Evolutionary conservation across 2,113 vertebrate genomes (phyloP).

Genomic region (Myanophis thanlyinensis): DNA sequence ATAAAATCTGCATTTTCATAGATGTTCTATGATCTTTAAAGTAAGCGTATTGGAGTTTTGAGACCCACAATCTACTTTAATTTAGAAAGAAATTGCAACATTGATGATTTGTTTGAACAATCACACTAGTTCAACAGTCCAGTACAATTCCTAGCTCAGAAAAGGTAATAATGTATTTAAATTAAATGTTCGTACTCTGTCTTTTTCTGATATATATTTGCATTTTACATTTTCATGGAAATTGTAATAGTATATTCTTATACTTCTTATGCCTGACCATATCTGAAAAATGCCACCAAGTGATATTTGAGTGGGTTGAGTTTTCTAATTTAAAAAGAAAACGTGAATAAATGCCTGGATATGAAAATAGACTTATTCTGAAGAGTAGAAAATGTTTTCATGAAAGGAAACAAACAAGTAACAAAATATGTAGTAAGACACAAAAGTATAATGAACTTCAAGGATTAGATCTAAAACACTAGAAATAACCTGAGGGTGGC

Average conservation of each 20-base stretch:
- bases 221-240: not conserved
- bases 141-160: not conserved
- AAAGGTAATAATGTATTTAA: not conserved
- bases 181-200: not conserved
- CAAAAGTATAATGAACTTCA: too few species aligned
- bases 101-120: not conserved
- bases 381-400: not conserved
- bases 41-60: not conserved
- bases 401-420: not conserved
- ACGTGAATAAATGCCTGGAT: too few species aligned
- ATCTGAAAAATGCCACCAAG: not conserved
- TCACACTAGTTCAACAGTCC: not conserved
- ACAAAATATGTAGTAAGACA: not conserved
- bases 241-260: not conserved
- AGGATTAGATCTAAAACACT: too few species aligned
- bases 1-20: not conserved
- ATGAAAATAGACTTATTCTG: not conserved
- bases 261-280: not conserved
- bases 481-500: not conserved
- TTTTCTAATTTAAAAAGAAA: not conserved
- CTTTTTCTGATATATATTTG: not conserved
- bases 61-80: not conserved
- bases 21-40: not conserved
- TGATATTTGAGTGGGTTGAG: not conserved
- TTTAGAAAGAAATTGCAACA: not conserved